Evolutionary conservation across 2,797 vertebrate species (phyloP), one percentile per base, ranked within the genome.

Genomic region (Muscicapa striata): DNA sequence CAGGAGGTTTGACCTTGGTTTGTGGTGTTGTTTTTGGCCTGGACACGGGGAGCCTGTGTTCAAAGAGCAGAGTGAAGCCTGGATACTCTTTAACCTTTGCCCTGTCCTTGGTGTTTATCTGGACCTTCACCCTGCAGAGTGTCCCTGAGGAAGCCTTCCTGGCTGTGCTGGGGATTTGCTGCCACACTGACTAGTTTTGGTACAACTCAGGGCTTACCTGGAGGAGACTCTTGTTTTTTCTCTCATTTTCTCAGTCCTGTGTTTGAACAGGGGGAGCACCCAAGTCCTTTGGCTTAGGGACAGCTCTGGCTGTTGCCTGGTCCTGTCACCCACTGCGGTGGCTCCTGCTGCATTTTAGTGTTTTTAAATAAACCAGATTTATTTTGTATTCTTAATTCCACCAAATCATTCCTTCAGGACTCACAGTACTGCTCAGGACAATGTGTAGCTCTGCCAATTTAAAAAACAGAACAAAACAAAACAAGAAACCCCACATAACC

Each of bases 31-130:
- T 8, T 63, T 70, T 38, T 54, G 58, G 58, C 59, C 29, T 0
- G 2, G 27, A 7, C 23, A 7, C 0, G 2, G 12, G n/a, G 32
- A 81, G 58, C 70, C 70, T 2, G 19, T 3, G 79, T 62, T 27
- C 82, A 80, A 79, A 89, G 87, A 82, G 74, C 82, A 72, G 22
- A 68, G 26, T 1, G 0, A 68, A 45, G 32, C 9, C 54, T 82
- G 3, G 43, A 6, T 45, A 6, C 9, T 36, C 54, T 20, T 66
- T 66, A 17, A 69, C 70, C 34, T 79, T 63, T 15, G n/a, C 30
- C 30, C 69, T 14, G 41, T 29, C 77, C 74, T 68, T 27, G 64
- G 17, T 78, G 22, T 45, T 93, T 64, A 11, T 22, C 68, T 58
- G 84, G 58, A 91, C 70, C 63, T 90, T 81, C 19, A 21, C 58